Conservation (phyloP, 1,140 invertebrate genomes). For the Elymnias hypermnestra region DNA sequence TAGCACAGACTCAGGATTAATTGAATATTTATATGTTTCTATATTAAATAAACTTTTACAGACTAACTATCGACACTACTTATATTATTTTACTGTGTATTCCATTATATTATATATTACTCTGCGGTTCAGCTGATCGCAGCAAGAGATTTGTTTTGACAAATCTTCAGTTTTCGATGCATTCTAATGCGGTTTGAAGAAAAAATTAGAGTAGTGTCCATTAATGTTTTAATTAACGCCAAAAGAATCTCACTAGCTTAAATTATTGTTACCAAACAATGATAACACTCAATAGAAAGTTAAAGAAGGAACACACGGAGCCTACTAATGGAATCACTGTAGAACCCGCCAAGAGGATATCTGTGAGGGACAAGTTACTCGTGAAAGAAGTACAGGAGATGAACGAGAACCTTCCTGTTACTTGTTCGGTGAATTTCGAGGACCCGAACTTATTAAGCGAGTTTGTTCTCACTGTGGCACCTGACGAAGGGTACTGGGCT, state of each 20-base stretch:
- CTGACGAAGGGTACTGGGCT: constrained; percentile 93
- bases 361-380: constrained; percentile 89
- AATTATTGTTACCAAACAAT: constrained; percentile 63
- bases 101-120: too few species aligned
- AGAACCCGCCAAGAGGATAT: constrained; percentile 80
- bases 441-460: constrained; percentile 90
- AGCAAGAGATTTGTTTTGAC: background rate
- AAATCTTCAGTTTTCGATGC: too few species aligned
- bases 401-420: constrained; percentile 88
- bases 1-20: too few species aligned
- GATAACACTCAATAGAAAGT: constrained; percentile 88
- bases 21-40: too few species aligned
- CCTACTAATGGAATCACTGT: constrained; percentile 48
- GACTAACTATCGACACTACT: too few species aligned
- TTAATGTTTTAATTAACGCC: constrained; percentile 1
- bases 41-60: too few species aligned
- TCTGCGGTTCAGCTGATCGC: background rate
- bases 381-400: constrained; percentile 95
- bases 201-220: constrained; percentile 8
- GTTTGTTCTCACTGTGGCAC: constrained; percentile 86
- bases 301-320: constrained; percentile 80
- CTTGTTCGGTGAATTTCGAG: constrained; percentile 87
- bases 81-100: too few species aligned
- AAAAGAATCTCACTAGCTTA: constrained; percentile 8
- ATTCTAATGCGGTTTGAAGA: too few species aligned